Base-by-base conservation (phyloP, 1,140 invertebrate genomes). In the Magallana ariakensis region DNA sequence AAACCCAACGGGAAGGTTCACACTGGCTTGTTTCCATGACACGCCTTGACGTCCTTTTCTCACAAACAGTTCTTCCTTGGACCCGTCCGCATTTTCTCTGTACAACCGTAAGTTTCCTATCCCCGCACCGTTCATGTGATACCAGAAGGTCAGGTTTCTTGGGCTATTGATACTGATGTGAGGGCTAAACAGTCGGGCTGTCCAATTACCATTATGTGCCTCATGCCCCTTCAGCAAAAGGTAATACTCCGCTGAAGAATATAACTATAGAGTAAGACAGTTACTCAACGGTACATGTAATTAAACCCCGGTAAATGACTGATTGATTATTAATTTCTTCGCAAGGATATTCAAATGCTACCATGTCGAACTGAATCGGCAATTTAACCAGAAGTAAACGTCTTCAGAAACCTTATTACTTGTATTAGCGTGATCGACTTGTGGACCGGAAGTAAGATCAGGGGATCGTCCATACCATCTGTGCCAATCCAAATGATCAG, bases 41-140 rank as follows among this genome's bases (percentile, higher is more conserved):
- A 26, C 22, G 22, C n/a, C 13, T 22, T 70, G 66, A 11, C 66
- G n/a, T 13, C 66, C 66, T 33, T 19, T 26, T 10, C 19, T 70
- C 11, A 70, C 13, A 70, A 70, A 70, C n/a, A 70, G 66, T 70
- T 70, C 19, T 33, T 70, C 10, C 19, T 70, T 70, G 19, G 66
- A 22, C 11, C 66, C 66, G 19, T 70, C 66, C 22, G 66, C 66
- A 22, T 22, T 22, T 26, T 70, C 66, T 26, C 19, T 19, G 8
- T 70, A 70, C 11, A 70, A 10, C 33, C 11, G 22, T 8, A 88
- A 53, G 53, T 56, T 58, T 1, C 87, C 87, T 16, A 88, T 86
- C 22, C 82, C 81, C 15, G 82, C 62, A 6, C 87, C 87, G 57
- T 88, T 88, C 87, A 88, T 88, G 33, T 88, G 85, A 19, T 86